Conservation (phyloP, 2,888 invertebrate genomes). For the Arrhopalites spinosus region DNA sequence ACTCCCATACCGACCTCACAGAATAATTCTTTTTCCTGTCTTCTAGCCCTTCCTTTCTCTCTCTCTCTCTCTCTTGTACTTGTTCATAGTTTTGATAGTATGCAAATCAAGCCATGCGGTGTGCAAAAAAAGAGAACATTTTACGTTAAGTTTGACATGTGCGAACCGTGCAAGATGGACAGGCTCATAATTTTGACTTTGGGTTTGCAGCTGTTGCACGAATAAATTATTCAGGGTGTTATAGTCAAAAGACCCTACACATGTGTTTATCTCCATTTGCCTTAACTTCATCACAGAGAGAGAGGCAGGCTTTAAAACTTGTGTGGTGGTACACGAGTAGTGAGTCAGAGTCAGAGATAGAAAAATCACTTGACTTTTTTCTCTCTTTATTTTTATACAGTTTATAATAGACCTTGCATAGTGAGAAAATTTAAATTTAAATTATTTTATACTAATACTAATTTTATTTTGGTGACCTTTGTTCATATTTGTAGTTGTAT, state of each 20-base stretch:
- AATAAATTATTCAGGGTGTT: slow-evolving; percentile 31
- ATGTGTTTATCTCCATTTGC: too few relatives aligned
- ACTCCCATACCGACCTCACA: not conserved
- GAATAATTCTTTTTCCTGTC: slow-evolving; percentile 16
- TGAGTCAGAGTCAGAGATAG: too few relatives aligned
- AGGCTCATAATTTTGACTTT: slow-evolving; percentile 31
- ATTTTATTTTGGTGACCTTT: too few relatives aligned
- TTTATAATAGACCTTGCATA: too few relatives aligned
- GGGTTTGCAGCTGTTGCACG: slow-evolving; percentile 27
- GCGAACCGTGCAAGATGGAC: slow-evolving; percentile 20
- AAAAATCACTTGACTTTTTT: too few relatives aligned
- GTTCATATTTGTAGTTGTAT: too few relatives aligned
- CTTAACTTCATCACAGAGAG: not conserved
- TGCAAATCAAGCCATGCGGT: slow-evolving; percentile 10
- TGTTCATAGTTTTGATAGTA: not conserved
- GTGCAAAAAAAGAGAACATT: not conserved
- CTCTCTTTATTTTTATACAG: too few relatives aligned
- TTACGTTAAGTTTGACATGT: slow-evolving; percentile 16
- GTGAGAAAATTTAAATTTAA: too few relatives aligned
- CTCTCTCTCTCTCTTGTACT: not conserved
- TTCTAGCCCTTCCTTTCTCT: not conserved
- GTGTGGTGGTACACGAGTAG: too few relatives aligned
- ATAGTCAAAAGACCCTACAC: not conserved
- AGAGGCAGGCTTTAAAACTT: not conserved
- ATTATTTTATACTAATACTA: too few relatives aligned